phyloP scores from a whole-genome alignment of 2,113 vertebrate genomes.

The Campylorhamphus procurvoides region DNA sequence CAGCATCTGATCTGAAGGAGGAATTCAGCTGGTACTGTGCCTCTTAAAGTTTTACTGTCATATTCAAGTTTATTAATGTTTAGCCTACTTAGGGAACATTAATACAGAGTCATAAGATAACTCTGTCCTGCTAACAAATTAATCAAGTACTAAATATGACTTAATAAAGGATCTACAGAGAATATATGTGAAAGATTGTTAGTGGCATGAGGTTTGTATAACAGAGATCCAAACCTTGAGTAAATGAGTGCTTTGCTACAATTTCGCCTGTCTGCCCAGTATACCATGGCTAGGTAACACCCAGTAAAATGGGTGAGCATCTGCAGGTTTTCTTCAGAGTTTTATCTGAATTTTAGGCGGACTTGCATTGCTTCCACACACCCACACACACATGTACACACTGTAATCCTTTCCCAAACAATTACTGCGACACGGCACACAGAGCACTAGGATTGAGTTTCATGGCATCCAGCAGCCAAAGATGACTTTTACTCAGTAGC shows the following conservation, averaged over 20 bases:
- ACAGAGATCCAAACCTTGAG: background rate
- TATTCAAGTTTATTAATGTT: constrained; percentile 30
- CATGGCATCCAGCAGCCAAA: background rate
- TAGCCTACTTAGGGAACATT: constrained; percentile 8
- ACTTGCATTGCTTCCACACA: background rate
- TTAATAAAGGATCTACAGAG: constrained; percentile 3
- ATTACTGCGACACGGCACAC: background rate
- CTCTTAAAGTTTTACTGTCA: constrained; percentile 33
- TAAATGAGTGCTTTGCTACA: background rate
- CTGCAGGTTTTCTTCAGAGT: background rate
- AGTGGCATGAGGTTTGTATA: background rate
- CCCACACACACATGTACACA: background rate
- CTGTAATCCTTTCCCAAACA: background rate
- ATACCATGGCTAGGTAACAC: background rate
- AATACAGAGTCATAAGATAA: background rate
- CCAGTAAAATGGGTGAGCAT: background rate
- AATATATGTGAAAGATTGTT: background rate
- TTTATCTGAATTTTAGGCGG: background rate
- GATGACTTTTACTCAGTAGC: background rate
- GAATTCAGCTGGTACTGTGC: background rate
- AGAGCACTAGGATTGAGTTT: background rate
- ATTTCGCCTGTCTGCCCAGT: background rate
- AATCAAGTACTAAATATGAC: constrained; percentile 33
- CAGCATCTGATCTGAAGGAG: constrained; percentile 37
- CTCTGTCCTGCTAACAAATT: constrained; percentile 25